A percentile compares a stretch with the other conserved stretches of the same genome.
Conservation (phyloP, 2,113 vertebrate genomes). For the Condylura cristata region DNA sequence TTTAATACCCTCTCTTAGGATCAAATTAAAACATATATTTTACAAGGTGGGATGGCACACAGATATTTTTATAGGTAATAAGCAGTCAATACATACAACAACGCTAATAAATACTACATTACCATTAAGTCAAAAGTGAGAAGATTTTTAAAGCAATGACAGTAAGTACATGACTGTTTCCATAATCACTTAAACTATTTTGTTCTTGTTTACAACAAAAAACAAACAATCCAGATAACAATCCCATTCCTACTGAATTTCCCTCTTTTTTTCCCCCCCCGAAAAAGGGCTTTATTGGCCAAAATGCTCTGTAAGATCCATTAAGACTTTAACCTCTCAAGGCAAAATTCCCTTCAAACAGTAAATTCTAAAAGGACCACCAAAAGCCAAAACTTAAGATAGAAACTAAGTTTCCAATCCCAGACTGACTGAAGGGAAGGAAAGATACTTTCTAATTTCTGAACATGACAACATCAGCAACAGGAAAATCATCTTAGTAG, state of each 20-base stretch:
- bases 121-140: background rate
- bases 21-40: constrained; percentile 6
- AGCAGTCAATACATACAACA: background rate
- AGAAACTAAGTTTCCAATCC: constrained; percentile 16
- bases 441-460: background rate
- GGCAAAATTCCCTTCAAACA: constrained; percentile 28
- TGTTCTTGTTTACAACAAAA: constrained; percentile 12
- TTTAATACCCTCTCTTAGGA: background rate
- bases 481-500: background rate
- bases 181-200: background rate
- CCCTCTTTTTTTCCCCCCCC: background rate
- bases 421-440: background rate
- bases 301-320: background rate
- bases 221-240: background rate
- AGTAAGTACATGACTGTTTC: background rate
- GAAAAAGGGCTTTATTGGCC: constrained; percentile 4
- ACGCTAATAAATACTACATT: background rate
- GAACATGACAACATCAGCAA: background rate
- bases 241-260: constrained; percentile 27
- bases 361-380: background rate
- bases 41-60: background rate
- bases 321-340: constrained; percentile 22
- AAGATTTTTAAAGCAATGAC: background rate
- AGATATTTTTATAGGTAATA: background rate
- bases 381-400: constrained; percentile 14